Evolutionary conservation across 2,797 vertebrate species (phyloP).

Genomic region (Loris lydekkerianus): DNA sequence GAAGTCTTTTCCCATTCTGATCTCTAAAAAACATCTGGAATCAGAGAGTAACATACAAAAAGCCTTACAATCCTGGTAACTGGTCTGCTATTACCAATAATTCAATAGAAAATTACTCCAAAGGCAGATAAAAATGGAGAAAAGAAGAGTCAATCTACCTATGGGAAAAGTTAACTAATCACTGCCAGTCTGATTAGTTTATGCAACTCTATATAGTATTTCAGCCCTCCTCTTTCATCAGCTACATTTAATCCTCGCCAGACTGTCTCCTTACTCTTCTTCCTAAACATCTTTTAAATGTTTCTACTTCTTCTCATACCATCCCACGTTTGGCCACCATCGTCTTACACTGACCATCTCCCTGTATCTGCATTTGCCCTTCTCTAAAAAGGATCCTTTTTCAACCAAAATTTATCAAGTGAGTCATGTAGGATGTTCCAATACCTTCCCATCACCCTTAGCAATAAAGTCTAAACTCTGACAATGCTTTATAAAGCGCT

Average conservation of each 20-base stretch:
- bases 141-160: neutral
- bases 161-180: neutral
- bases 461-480: neutral
- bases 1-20: constrained; percentile 32
- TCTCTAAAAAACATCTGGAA: neutral
- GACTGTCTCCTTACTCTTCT: neutral
- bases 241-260: neutral
- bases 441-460: neutral
- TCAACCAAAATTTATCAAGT: constrained; percentile 18
- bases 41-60: constrained; percentile 30
- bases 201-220: neutral
- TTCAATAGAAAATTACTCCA: constrained; percentile 25
- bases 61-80: neutral
- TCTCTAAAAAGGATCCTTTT: constrained; percentile 11
- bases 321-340: neutral
- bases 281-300: constrained; percentile 3
- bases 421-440: constrained; percentile 32
- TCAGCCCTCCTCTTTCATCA: neutral
- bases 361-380: neutral
- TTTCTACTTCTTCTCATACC: neutral
- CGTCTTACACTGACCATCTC: neutral
- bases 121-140: constrained; percentile 23
- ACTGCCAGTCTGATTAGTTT: constrained; percentile 1
- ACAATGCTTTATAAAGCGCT: neutral
- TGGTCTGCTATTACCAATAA: neutral